Conservation (phyloP, 2,797 vertebrate genomes). For the Momotus momota region DNA sequence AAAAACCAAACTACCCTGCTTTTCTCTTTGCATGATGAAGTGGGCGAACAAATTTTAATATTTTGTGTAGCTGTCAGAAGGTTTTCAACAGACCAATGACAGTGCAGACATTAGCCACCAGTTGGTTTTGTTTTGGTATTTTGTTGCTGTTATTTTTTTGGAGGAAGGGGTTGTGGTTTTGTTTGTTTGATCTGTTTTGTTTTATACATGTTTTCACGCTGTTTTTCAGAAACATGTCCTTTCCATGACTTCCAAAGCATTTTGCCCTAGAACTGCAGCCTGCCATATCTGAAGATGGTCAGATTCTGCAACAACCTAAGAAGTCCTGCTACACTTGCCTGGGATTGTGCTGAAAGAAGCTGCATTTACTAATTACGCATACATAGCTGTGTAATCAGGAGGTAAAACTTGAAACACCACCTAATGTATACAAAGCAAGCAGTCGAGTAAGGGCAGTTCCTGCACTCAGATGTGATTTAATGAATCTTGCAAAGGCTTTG, state of each 20-base stretch:
- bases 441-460: constrained; percentile 21
- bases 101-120: background rate
- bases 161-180: too few relatives aligned
- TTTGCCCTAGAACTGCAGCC: background rate
- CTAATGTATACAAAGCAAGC: background rate
- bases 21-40: background rate
- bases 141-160: background rate
- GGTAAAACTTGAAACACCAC: background rate
- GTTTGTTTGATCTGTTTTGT: background rate
- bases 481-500: constrained; percentile 39
- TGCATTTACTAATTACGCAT: background rate
- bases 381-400: background rate
- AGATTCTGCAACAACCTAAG: background rate
- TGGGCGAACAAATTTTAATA: background rate
- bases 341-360: background rate
- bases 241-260: background rate
- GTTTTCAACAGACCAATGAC: background rate
- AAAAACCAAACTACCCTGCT: background rate
- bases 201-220: background rate
- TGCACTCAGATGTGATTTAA: constrained; percentile 28
- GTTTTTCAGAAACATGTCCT: background rate
- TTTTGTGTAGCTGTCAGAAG: background rate
- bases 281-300: background rate
- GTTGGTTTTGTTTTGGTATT: background rate
- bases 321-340: background rate